Evolutionary conservation across 2,113 vertebrate genomes (phyloP).

Genomic region (Nothocercus julius): DNA sequence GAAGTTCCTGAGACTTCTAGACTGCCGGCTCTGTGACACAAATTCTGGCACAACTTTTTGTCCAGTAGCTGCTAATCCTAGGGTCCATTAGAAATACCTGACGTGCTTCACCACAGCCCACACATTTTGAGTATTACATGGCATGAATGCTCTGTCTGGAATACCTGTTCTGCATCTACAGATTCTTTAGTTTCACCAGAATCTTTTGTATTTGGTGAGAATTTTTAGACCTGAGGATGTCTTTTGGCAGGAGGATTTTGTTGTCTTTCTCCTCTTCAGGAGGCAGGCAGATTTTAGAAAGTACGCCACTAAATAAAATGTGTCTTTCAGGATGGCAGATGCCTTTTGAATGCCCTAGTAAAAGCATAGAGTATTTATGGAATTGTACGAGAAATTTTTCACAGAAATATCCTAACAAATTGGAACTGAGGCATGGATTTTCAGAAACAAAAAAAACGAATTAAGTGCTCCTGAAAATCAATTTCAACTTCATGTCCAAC

Average conservation of each 20-base stretch:
- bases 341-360: not conserved
- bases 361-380: not conserved
- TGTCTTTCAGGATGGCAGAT: not conserved
- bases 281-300: not conserved
- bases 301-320: not conserved
- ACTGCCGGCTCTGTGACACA: not conserved
- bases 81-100: not conserved
- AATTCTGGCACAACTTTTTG: slow-evolving; percentile 8
- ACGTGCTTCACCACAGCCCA: not conserved
- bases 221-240: not conserved
- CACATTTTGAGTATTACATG: not conserved
- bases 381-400: not conserved
- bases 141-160: not conserved
- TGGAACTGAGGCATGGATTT: not conserved
- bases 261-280: not conserved
- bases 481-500: not conserved
- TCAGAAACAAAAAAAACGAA: not conserved
- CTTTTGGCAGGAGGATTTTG: not conserved
- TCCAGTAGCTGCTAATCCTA: not conserved
- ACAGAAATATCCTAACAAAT: not conserved
- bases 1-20: not conserved
- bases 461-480: not conserved
- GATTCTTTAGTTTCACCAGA: not conserved
- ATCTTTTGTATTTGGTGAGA: not conserved
- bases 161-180: not conserved